Percentiles rank a stretch among this genome's conserved stretches.
Conservation (phyloP, 64 coral and sea anemone species). For the Astreopora myriophthalma region DNA sequence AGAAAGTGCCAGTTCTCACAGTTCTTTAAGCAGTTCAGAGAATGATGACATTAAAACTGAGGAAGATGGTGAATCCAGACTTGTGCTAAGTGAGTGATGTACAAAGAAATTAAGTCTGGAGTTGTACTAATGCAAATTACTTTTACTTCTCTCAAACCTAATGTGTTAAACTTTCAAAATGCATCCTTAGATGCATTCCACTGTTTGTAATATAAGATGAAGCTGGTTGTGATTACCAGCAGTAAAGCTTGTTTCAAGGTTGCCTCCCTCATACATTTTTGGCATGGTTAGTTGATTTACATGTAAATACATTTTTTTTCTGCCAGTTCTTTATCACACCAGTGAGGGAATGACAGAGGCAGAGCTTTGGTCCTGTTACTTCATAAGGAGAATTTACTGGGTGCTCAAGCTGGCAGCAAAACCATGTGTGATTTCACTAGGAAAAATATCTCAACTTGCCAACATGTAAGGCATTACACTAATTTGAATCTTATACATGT, state of each 20-base stretch:
- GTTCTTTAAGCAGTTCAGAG: constrained; percentile 32
- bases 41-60: constrained; percentile 13
- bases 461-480: constrained; percentile 49
- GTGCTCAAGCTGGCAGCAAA: constrained; percentile 74
- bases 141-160: too few species aligned
- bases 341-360: constrained; percentile 78
- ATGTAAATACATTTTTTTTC: neutral
- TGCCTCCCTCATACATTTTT: neutral
- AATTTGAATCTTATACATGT: too few species aligned
- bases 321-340: constrained; percentile 60
- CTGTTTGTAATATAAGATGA: neutral
- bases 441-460: constrained; percentile 58
- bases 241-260: neutral
- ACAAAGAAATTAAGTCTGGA: neutral
- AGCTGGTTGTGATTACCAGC: too few species aligned
- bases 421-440: constrained; percentile 74
- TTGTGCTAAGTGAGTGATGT: constrained; percentile 63
- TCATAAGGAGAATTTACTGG: constrained; percentile 70
- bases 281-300: too few species aligned
- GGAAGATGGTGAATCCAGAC: constrained; percentile 70
- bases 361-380: constrained; percentile 91
- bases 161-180: neutral
- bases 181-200: too few species aligned
- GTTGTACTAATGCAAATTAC: too few species aligned
- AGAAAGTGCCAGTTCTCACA: too few species aligned